Conservation (phyloP, 2,888 invertebrate genomes). For the Molorchus minor region DNA sequence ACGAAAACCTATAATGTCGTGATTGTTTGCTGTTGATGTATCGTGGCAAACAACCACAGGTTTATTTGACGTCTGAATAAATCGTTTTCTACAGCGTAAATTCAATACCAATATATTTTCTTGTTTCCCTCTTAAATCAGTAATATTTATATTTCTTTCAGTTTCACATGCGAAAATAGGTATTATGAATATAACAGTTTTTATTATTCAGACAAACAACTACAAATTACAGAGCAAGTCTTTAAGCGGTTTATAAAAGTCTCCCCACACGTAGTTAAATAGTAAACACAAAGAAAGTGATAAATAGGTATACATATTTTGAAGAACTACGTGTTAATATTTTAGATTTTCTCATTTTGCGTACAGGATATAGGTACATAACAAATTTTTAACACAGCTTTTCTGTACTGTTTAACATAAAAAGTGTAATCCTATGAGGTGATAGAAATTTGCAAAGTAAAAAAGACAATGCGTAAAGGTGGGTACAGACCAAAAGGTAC, state of each 20-base stretch:
- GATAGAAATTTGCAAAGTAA: too few relatives aligned
- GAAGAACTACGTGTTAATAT: too few relatives aligned
- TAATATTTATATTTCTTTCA: constrained; percentile 13
- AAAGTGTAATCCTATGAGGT: too few relatives aligned
- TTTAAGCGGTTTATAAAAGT: neutral
- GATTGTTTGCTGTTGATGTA: neutral
- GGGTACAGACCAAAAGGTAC: too few relatives aligned
- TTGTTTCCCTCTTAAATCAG: constrained; percentile 8
- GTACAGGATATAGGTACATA: too few relatives aligned
- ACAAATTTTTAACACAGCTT: too few relatives aligned
- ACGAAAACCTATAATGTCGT: constrained; percentile 1
- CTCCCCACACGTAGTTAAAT: neutral
- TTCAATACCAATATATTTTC: constrained; percentile 11
- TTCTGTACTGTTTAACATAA: too few relatives aligned
- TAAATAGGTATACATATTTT: too few relatives aligned
- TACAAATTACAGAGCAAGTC: neutral
- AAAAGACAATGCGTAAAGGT: too few relatives aligned
- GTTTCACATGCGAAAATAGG: constrained; percentile 1
- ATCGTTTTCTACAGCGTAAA: constrained; percentile 9
- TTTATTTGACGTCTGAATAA: constrained; percentile 12
- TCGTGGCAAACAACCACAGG: constrained; percentile 7
- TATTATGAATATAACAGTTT: constrained; percentile 3
- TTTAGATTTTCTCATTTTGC: too few relatives aligned
- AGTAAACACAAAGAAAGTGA: too few relatives aligned
- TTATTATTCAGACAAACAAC: neutral